A percentile compares a stretch with the other conserved stretches of the same genome.
phyloP scores from a whole-genome alignment of 2,888 invertebrate species.

The Blera fallax region DNA sequence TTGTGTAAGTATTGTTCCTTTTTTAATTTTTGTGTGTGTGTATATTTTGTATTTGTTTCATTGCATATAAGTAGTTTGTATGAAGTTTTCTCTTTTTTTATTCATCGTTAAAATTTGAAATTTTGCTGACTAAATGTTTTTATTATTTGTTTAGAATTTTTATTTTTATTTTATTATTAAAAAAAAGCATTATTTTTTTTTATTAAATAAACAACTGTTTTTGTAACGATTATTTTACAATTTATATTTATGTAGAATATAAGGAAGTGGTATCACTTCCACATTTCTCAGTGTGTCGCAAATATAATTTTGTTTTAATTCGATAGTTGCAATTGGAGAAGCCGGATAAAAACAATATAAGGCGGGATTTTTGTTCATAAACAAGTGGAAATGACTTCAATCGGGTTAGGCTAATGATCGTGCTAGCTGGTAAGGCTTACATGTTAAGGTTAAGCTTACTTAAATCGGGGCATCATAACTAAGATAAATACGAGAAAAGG shows the following conservation, averaged over 20 bases:
- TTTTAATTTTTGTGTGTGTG: background rate
- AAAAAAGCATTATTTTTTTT: conserved; percentile 54
- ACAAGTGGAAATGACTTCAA: too few relatives aligned
- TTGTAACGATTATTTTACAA: conserved; percentile 54
- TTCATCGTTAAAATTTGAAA: conserved; percentile 73
- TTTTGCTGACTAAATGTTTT: conserved; percentile 36
- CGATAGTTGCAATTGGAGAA: conserved; percentile 6
- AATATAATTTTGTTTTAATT: conserved; percentile 48
- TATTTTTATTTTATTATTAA: conserved; percentile 2
- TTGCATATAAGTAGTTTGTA: conserved; percentile 29
- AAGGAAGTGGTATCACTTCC: conserved; percentile 36
- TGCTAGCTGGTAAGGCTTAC: too few relatives aligned
- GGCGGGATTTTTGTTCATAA: too few relatives aligned
- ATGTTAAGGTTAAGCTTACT: background rate
- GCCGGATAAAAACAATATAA: conserved; percentile 33
- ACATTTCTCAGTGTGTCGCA: conserved; percentile 38
- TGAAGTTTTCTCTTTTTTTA: conserved; percentile 45
- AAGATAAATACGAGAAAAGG: background rate
- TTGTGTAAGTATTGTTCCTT: conserved; percentile 23
- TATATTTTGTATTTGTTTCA: conserved; percentile 17
- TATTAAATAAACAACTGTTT: conserved; percentile 57
- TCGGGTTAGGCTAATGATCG: too few relatives aligned
- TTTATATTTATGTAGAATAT: conserved; percentile 42
- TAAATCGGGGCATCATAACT: background rate
- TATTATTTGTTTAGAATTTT: conserved; percentile 9